phyloP scores from a whole-genome alignment of 2,113 vertebrate genomes.

The Platanista minor region DNA sequence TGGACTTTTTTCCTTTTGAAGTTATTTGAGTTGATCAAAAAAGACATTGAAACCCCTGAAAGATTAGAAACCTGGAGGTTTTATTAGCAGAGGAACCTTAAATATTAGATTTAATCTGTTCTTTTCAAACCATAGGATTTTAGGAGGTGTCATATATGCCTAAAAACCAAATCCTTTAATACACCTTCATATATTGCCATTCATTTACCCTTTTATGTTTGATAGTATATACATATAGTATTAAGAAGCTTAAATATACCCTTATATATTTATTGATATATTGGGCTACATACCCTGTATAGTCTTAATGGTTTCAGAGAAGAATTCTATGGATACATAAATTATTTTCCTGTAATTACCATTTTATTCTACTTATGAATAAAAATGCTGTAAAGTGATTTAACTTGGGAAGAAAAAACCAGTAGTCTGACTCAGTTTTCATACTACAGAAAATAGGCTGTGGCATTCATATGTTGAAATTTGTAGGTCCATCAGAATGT shows the following conservation, averaged over 20 bases:
- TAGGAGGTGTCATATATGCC: not conserved
- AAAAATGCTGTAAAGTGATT: not conserved
- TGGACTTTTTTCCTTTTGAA: constrained; percentile 40
- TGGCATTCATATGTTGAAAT: not conserved
- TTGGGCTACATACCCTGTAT: not conserved
- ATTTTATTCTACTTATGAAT: not conserved
- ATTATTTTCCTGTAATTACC: not conserved
- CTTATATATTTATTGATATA: not conserved
- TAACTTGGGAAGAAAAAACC: constrained; percentile 3
- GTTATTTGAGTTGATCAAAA: constrained; percentile 20
- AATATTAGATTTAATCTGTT: constrained; percentile 30
- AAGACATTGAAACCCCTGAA: not conserved
- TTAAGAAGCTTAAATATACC: not conserved
- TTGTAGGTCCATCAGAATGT: not conserved
- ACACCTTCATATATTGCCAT: not conserved
- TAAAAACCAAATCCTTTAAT: not conserved
- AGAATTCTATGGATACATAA: not conserved
- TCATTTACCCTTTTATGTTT: not conserved
- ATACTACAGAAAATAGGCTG: not conserved
- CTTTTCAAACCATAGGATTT: not conserved
- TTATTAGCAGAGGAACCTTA: not conserved
- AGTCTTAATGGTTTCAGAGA: not conserved
- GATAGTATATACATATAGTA: not conserved
- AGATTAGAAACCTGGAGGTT: not conserved
- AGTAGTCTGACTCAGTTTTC: not conserved